Base-by-base conservation (phyloP, 2,797 vertebrate species). In the Psittacula echo region DNA sequence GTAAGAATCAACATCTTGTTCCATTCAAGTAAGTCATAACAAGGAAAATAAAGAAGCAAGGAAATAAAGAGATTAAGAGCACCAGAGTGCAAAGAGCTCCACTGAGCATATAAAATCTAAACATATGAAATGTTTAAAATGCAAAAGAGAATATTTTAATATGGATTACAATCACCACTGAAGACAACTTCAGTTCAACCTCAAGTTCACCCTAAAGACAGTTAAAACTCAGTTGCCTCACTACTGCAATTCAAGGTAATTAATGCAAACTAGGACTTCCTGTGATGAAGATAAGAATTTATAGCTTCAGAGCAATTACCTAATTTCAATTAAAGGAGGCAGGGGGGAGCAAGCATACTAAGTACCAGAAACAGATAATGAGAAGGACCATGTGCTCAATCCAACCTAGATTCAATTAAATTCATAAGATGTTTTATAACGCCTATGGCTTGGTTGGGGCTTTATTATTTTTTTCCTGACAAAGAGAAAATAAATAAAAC, bases 221-320 rank as follows among this genome's bases (percentile, higher is more conserved):
- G 83, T 66, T 66, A 73, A 79, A 96, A 71, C 18, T 79, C 47
- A 15, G 41, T 66, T 87, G 74, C 54, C 65, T 90, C 71, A 34
- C 16, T 67, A 54, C 77, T 93, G 87, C 88, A 91, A 45, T 80
- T 92, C 87, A 76, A 95, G 64, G 78, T 89, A 93, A 94, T 93
- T 92, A 95, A 95, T 90, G 86, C 71, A 89, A 95, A 92, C 22
- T 60, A 90, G 30, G 50, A 75, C 91, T 95, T 96, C 92, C 92
- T 85, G 79, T 37, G 45, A 87, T 82, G 67, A 75, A 91, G 88
- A 91, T 93, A 93, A 91, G 73, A 78, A 29, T 82, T 87, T 86
- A 73, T 30, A 94, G 87, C 87, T 94, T 76, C 67, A 67, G 60
- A 93, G 80, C 53, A 76, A 91, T 68, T 92, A 88, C 56, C 67